Conservation (phyloP, 2,797 vertebrate species). For the Neopelma chrysocephalum region DNA sequence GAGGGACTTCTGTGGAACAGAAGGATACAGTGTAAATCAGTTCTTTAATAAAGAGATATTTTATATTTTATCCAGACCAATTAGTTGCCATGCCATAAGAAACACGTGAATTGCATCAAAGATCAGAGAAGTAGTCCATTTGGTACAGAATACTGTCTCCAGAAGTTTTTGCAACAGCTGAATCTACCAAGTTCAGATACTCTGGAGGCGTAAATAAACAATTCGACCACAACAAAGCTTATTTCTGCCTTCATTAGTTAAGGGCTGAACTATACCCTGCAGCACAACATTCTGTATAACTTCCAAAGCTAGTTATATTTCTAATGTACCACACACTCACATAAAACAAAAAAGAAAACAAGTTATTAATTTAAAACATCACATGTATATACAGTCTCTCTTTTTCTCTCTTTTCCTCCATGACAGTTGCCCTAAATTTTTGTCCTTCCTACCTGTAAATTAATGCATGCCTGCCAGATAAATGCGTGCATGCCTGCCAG, state of each 20-base stretch:
- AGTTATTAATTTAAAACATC: not conserved
- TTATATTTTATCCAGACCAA: conserved; percentile 41
- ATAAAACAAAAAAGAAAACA: not conserved
- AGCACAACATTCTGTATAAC: not conserved
- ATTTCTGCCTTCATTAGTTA: not conserved
- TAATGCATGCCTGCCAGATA: not conserved
- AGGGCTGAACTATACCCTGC: not conserved
- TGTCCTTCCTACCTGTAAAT: not conserved
- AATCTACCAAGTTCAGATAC: not conserved
- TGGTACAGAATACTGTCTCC: not conserved
- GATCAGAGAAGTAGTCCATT: not conserved
- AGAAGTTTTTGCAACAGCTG: not conserved
- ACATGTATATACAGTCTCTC: not conserved
- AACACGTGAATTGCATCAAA: not conserved
- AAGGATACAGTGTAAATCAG: not conserved
- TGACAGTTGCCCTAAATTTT: not conserved
- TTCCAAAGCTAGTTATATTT: not conserved
- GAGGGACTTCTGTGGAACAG: not conserved
- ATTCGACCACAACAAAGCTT: not conserved
- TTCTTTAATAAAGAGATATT: conserved; percentile 21
- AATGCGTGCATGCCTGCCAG: not conserved
- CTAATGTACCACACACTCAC: not conserved
- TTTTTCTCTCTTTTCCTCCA: not conserved
- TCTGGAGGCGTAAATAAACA: not conserved
- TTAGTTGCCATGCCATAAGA: not conserved